A percentile compares a stretch with the other conserved stretches of the same genome.
These are phyloP conservation scores for Cryptophagus acutangulus DNA, from an alignment of 2,888 invertebrate species.

Conservation along the genomic window DNA sequence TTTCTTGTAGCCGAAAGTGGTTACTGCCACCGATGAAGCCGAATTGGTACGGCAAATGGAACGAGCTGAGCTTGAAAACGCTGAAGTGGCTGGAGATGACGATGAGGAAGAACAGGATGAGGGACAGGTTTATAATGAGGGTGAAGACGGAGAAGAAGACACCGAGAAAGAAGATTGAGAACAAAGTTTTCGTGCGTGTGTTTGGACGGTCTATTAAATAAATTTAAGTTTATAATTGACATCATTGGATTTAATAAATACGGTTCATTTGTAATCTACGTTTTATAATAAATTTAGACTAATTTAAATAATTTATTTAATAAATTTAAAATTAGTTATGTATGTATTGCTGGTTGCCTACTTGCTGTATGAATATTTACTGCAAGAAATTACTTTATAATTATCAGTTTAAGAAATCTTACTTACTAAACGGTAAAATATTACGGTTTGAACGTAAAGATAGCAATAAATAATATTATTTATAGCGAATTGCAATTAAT, in stretches of 20 bases:
- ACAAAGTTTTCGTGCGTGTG: conserved; percentile 1
- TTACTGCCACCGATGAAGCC: conserved; percentile 96
- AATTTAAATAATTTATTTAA: background rate
- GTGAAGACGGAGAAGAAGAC: conserved; percentile 17
- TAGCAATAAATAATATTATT: too few species aligned
- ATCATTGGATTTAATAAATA: background rate
- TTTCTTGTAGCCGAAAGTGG: conserved; percentile 73
- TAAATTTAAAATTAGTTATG: too few species aligned
- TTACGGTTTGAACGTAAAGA: too few species aligned
- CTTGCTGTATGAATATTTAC: too few species aligned
- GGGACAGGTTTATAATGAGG: conserved; percentile 36
- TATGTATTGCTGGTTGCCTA: too few species aligned
- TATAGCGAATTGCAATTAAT: too few species aligned
- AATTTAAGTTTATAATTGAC: background rate
- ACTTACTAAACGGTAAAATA: too few species aligned
- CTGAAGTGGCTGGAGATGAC: conserved; percentile 88
- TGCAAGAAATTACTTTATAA: too few species aligned
- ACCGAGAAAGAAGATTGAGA: conserved; percentile 8
- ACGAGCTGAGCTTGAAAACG: conserved; percentile 88
- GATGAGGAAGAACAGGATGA: conserved; percentile 66
- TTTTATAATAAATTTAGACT: too few species aligned
- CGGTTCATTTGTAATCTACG: background rate
- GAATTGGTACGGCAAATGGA: conserved; percentile 92
- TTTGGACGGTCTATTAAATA: background rate
- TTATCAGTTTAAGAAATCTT: too few species aligned